Evolutionary conservation across 2,113 vertebrate species (phyloP).

Genomic region (Chlorodrepanis virens): DNA sequence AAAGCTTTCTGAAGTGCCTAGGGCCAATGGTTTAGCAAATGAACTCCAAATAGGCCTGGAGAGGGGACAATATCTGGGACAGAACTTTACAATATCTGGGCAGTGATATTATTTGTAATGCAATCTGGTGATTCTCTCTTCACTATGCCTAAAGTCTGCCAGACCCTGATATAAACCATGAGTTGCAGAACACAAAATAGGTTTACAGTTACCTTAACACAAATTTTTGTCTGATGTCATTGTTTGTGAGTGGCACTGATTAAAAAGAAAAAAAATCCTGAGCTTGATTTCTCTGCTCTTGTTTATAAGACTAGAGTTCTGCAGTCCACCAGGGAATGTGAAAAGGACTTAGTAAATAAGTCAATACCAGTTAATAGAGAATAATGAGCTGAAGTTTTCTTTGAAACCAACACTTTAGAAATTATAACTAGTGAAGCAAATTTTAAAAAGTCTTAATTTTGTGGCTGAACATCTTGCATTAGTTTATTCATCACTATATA

Average conservation of each 20-base stretch:
- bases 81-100: neutral
- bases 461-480: neutral
- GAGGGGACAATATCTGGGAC: neutral
- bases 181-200: neutral
- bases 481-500: neutral
- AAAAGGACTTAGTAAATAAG: neutral
- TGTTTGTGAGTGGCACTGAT: neutral
- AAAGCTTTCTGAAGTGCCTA: neutral
- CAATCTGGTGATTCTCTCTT: neutral
- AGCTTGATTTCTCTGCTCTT: neutral
- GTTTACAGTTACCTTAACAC: neutral
- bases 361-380: neutral
- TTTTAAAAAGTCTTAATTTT: neutral
- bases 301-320: neutral
- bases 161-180: neutral
- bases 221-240: neutral
- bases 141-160: neutral
- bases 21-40: neutral
- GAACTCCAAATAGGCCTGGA: neutral
- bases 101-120: neutral
- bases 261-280: neutral
- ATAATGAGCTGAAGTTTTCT: neutral
- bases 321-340: neutral
- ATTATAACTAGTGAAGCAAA: neutral
- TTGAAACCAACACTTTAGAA: neutral